Base-by-base conservation (phyloP, 2,113 vertebrate species). In the Centropus bengalensis region DNA sequence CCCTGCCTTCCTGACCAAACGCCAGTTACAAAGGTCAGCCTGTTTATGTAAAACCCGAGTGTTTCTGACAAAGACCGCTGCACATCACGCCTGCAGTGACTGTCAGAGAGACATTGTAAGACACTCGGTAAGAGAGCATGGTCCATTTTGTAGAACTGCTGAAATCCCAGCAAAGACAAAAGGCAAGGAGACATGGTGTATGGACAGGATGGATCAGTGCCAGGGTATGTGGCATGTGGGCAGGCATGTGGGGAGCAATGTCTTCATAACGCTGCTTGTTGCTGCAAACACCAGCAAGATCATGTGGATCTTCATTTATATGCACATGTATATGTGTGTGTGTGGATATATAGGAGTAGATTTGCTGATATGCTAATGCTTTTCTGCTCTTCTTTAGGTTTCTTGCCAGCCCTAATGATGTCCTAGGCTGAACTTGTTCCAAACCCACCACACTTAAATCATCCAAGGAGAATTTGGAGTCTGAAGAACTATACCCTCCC, bases 311-410 rank as follows among this genome's bases (percentile, higher is more conserved):
- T 67, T 33, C 38, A 17, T 14, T 2, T 55, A 10, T 17, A 12
- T 14, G 19, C 16, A 47, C 15, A 40, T 19, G 8, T 15, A 5
- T 33, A 4, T 21, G 11, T 52, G 32, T 6, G n/a, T 26, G 30
- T 30, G 8, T 22, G 8, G 32, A 56, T 20, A 17, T 2, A 4
- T 15, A 27, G 17, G 45, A 36, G 63, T 32, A 51, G 6, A 42
- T 32, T 68, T 82, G 14, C 23, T 68, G 56, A 5, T 67, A 0
- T 15, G 6, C 51, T 94, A 69, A 92, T n/a, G 59, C 18, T 82
- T 93, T 68, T 85, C 68, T 82, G 36, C 49, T 85, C 83, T 76
- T 89, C 54, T 75, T 76, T 71, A 96, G 93, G 76, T 92, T 96
- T 42, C 51, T 58, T 75, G 47, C 63, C 63, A 68, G 17, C 17